phyloP scores from a whole-genome alignment of 2,888 invertebrate species.

The Tipula lateralis region DNA sequence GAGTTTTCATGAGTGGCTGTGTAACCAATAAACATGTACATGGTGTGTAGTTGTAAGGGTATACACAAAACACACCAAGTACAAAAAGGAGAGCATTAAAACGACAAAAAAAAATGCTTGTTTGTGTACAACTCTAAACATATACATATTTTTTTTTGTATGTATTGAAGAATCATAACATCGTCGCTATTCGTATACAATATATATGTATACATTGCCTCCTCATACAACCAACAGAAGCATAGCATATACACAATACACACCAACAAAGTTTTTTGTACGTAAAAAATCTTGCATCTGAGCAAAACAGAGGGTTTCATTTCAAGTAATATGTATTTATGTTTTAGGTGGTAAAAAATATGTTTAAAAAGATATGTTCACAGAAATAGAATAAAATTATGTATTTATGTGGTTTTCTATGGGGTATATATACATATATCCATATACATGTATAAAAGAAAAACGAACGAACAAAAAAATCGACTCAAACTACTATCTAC shows the following conservation, averaged over 20 bases:
- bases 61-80: not conserved
- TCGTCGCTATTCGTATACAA: not conserved
- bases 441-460: too few species aligned
- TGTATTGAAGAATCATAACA: not conserved
- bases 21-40: not conserved
- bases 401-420: conserved; percentile 24
- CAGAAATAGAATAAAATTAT: conserved; percentile 24
- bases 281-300: conserved; percentile 6
- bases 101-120: conserved; percentile 12
- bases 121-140: not conserved
- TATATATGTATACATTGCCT: too few species aligned
- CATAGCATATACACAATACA: not conserved
- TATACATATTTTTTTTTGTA: not conserved
- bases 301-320: conserved; percentile 9
- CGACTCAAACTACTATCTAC: not conserved
- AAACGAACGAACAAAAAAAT: not conserved
- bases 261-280: not conserved
- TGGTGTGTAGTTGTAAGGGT: not conserved
- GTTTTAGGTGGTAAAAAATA: conserved; percentile 24
- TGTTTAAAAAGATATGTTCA: conserved; percentile 1
- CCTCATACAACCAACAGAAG: not conserved
- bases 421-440: conserved; percentile 3
- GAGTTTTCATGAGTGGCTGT: not conserved
- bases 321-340: conserved; percentile 19
- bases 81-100: conserved; percentile 19